Conservation (phyloP, 2,888 invertebrate species). For the Geophilus truncorum region DNA sequence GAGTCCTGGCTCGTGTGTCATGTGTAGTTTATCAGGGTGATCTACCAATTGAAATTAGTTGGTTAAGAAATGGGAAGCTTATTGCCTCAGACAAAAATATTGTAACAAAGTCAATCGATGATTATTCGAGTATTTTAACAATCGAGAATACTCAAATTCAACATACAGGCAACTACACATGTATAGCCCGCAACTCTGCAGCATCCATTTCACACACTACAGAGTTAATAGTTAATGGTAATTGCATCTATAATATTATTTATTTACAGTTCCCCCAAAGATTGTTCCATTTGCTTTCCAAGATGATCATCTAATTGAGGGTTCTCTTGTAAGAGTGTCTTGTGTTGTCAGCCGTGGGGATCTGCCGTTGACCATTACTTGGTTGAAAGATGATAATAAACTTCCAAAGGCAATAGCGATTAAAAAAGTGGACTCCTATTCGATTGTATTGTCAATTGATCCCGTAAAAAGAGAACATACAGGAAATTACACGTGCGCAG, state of each 20-base stretch:
- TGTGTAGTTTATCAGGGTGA: conserved; percentile 46
- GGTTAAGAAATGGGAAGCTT: conserved; percentile 53
- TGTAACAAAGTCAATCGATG: conserved; percentile 22
- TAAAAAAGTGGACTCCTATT: conserved; percentile 5
- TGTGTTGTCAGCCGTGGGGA: conserved; percentile 33
- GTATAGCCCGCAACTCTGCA: conserved; percentile 18
- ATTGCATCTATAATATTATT: neutral
- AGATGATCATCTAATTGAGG: conserved; percentile 28
- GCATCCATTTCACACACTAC: neutral
- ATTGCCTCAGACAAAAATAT: neutral
- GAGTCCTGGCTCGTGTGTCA: conserved; percentile 53
- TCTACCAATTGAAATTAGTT: conserved; percentile 44
- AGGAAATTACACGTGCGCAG: conserved; percentile 27
- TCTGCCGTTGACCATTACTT: conserved; percentile 12
- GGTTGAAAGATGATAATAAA: neutral
- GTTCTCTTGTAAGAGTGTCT: conserved; percentile 21
- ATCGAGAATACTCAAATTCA: conserved; percentile 10
- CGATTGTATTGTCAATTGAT: conserved; percentile 29
- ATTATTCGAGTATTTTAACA: conserved; percentile 30
- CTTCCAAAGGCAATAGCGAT: neutral
- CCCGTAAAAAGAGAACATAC: conserved; percentile 22
- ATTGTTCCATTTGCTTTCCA: conserved; percentile 31
- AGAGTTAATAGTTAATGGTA: conserved; percentile 26
- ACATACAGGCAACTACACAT: conserved; percentile 31
- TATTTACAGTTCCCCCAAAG: conserved; percentile 33